Evolutionary conservation across 2,113 vertebrate genomes (phyloP), one percentile per base, ranked within the genome.

Genomic region (Spea multiplicata): DNA sequence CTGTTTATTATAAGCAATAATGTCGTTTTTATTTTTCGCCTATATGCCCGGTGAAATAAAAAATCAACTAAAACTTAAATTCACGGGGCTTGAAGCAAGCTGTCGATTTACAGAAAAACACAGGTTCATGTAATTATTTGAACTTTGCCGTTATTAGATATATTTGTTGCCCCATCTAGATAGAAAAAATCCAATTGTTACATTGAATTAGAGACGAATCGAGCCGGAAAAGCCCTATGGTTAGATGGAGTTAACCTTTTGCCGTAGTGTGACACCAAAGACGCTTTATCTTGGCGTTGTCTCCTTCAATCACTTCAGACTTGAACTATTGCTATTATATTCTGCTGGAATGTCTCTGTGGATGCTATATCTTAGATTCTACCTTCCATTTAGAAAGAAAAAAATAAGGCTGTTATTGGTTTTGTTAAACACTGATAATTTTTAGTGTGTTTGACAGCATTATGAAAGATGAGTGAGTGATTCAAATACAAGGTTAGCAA

Each of bases 191-290:
- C 17, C 66, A 55, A 49, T 75, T 75, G 74, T 75, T 67, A 57
- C 65, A 57, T 75, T 75, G 74, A 66, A 75, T 75, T 75, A 75
- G 49, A 67, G 50, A 64, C 44, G 47, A 55, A 75, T 67, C 7
- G 52, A 47, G 49, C n/a, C 46, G 5, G 52, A 75, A 67, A 67
- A 30, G 7, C 59, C 50, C 74, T 67, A 66, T 75, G 64, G 74
- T 75, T 75, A 75, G 64, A 67, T 67, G 12, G 64, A 67, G 74
- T 75, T 67, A 75, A 75, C 74, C 74, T 75, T 75, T 75, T 49
- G 46, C 44, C 74, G 44, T 45, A 47, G 44, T 75, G 74, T 75
- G 62, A 66, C 74, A 75, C 64, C 44, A 46, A n/a, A 12, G 44
- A 67, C 49, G 74, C 49, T 62, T 44, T 44, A 57, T 67, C 49